Evolutionary conservation across 2,888 invertebrate species (phyloP), one percentile per base, ranked within the genome.

Genomic region (Morpho deidamia): DNA sequence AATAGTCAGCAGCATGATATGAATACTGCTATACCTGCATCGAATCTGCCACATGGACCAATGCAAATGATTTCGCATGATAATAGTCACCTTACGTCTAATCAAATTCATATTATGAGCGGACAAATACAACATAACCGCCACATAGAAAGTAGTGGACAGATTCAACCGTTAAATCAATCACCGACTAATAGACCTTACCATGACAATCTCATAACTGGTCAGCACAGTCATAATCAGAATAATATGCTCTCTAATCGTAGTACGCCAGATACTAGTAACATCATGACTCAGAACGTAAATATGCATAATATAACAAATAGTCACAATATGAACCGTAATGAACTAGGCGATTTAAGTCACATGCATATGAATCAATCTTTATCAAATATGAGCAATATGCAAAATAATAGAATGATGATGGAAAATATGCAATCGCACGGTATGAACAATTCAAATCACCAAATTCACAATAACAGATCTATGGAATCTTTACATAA

Each of bases 31-130:
- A 56, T 62, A 9, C 56, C 81, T 62, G 64, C 77, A 2, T 69
- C 83, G 8, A 84, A 75, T 62, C 71, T 86, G 66, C 70, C 81
- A 7, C 88, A 87, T 65, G 78, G 81, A 11, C 84, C 81, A 55
- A 81, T 88, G 75, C 81, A 81, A 67, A 65, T 87, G 62, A 80
- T 88, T 65, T 74, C 82, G 5, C 85, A 87, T 60, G 84, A 86
- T 23, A 81, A 73, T 59, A 76, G 70, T 55, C 85, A 81, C 56
- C 65, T 75, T 45, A 66, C 80, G 9, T 68, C 83, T 2, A 89
- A 88, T 62, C 88, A 89, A 64, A 90, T 90, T 54, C 89, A 89
- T 59, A 88, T 90, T 51, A 81, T 86, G 83, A 89, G 84, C 68
- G 88, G 89, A 32, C 89, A 89, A 70, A 88, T 89, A 45, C 87